Conservation (phyloP, 2,797 vertebrate species). For the Cyprinella venusta region DNA sequence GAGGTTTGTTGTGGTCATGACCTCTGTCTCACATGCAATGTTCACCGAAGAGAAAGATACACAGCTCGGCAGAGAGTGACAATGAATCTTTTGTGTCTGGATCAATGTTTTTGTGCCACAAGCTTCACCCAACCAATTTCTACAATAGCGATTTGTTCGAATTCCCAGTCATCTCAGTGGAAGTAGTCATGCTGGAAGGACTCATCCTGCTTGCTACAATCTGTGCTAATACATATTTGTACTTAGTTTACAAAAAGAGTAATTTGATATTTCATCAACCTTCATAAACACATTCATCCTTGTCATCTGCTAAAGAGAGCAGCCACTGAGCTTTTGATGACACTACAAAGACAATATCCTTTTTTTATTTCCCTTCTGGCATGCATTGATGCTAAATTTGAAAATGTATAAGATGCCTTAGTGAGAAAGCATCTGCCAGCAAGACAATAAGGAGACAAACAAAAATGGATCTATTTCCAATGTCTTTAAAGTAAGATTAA, state of each 20-base stretch:
- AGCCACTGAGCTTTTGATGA: conserved; percentile 19
- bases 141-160: not conserved
- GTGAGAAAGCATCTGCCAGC: conserved; percentile 9
- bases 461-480: not conserved
- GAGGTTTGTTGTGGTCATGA: not conserved
- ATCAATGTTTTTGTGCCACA: not conserved
- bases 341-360: conserved; percentile 17
- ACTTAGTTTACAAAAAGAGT: not conserved
- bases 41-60: conserved; percentile 1
- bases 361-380: conserved; percentile 32
- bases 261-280: conserved; percentile 3
- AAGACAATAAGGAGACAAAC: not conserved
- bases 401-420: conserved; percentile 6
- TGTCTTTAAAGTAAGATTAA: not conserved
- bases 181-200: not conserved
- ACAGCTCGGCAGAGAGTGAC: not conserved
- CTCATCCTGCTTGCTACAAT: not conserved
- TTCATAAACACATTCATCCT: conserved; percentile 1
- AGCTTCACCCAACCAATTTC: not conserved
- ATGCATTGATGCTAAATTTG: conserved; percentile 4
- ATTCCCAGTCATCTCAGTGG: not conserved
- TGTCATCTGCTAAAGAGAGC: conserved; percentile 19
- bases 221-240: not conserved
- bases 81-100: not conserved
- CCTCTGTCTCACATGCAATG: not conserved